These are phyloP conservation scores for Dermolepida albohirtum DNA, from an alignment of 2,888 invertebrate species.

Conservation along the genomic window DNA sequence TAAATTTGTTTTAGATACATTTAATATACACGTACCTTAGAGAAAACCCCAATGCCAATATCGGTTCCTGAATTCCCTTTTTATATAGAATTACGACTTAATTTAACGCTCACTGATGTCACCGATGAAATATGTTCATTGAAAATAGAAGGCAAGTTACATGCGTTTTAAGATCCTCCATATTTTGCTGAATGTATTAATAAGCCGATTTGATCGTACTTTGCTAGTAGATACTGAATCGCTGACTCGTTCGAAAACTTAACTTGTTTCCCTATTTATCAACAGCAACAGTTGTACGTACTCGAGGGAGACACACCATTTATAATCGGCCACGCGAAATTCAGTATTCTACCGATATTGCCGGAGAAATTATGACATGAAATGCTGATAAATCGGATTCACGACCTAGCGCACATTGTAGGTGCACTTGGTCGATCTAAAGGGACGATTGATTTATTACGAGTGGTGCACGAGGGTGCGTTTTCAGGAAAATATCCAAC, in stretches of 20 bases:
- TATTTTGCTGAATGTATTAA: too few species aligned
- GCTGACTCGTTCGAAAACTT: neutral
- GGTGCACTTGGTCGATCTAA: neutral
- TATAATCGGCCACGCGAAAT: neutral
- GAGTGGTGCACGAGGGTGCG: neutral
- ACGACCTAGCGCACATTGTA: slow-evolving; percentile 6
- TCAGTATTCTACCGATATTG: neutral
- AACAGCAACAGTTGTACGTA: slow-evolving; percentile 15
- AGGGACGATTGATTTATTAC: slow-evolving; percentile 1
- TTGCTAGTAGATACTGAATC: too few species aligned
- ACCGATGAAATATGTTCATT: too few species aligned
- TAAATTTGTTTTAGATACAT: too few species aligned
- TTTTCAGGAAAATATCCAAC: slow-evolving; percentile 4
- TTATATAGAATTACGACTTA: too few species aligned
- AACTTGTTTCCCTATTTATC: slow-evolving; percentile 5
- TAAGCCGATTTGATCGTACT: too few species aligned
- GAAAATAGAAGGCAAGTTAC: too few species aligned
- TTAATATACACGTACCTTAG: too few species aligned
- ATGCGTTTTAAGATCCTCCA: too few species aligned
- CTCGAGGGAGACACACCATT: neutral
- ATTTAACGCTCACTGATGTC: too few species aligned
- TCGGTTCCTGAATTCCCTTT: too few species aligned
- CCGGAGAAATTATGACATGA: slow-evolving; percentile 13
- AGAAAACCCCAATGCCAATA: too few species aligned
- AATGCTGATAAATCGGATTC: slow-evolving; percentile 23